Base-by-base conservation (phyloP, 1,140 invertebrate species). In the Spodoptera litura region DNA sequence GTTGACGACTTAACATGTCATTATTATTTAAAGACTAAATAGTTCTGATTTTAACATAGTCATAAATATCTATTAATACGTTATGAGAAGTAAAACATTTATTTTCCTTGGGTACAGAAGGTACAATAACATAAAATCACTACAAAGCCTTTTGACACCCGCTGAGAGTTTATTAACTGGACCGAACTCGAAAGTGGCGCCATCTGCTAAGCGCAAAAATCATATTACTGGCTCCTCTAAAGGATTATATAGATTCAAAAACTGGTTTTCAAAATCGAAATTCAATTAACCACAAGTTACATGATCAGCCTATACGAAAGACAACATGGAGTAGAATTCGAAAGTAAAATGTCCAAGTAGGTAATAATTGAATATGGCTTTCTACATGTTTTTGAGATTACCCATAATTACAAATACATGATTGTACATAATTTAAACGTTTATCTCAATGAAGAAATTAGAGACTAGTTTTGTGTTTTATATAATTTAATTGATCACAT, bases 291-390 rank as follows among this genome's bases (percentile, higher is more conserved):
- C 4, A 44, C 11, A 35, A 52, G 51, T n/a, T 20, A 68, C 49
- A 27, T 9, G 35, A 51, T 31, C 31, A 11, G 59, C 31, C 31
- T 49, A 51, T 51, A 66, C 64, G 25, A 9, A 12, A 51, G 27
- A 51, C 44, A 11, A 68, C 49, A 68, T 13, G 20, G 20, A 52
- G 44, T 68, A 68, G 44, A 66, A 68, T 44, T 81, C 53, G 74
- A 78, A 81, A 81, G 75, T 70, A 52, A 68, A 61, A 72, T 35
- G n/a, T 49, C 9, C 9, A n/a, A 66, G 27, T 20, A 20, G 20
- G 20, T 77, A 66, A 72, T 78, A 72, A 74, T 79, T 74, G 78
- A 74, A 68, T 64, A 59, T 73, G 52, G 61, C 68, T 81, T 81
- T 81, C 79, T 77, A 77, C 53, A 15, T 61, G 38, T 61, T 71